phyloP scores from a whole-genome alignment of 2,888 invertebrate genomes.

The Diachrysia chrysitis region DNA sequence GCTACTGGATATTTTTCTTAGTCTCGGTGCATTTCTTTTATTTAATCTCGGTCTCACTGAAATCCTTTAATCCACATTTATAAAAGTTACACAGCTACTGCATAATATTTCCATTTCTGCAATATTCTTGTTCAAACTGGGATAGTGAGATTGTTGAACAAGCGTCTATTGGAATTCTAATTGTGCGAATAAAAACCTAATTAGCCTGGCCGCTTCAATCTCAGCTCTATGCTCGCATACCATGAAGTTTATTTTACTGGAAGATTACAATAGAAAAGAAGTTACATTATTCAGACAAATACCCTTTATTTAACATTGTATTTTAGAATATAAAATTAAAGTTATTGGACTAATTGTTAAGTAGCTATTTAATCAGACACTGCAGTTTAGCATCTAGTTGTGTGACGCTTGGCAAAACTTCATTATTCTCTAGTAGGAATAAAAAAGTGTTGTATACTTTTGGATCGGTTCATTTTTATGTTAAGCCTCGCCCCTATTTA shows the following conservation, averaged over 20 bases:
- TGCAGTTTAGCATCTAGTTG: no score
- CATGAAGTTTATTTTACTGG: constrained; percentile 38
- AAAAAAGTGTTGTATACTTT: no score
- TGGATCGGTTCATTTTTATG: no score
- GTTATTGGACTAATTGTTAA: no score
- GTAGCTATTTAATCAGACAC: no score
- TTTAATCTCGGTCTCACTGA: constrained; percentile 26
- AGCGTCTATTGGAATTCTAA: constrained; percentile 60
- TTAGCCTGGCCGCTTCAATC: constrained; percentile 60
- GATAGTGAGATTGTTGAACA: constrained; percentile 33
- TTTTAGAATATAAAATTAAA: no score
- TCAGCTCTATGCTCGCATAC: constrained; percentile 49
- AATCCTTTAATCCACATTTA: constrained; percentile 23
- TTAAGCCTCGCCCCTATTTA: no score
- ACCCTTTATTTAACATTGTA: background rate
- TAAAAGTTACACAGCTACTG: constrained; percentile 14
- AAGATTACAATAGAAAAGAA: constrained; percentile 18
- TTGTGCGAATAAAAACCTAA: constrained; percentile 65
- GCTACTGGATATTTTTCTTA: constrained; percentile 3
- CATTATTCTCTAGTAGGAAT: no score
- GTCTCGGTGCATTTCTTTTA: constrained; percentile 7
- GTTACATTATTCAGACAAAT: background rate
- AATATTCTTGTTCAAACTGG: constrained; percentile 32
- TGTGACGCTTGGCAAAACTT: no score
- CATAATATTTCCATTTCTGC: constrained; percentile 35